Base-by-base conservation (phyloP, 2,888 invertebrate species). In the Torymus texanus region DNA sequence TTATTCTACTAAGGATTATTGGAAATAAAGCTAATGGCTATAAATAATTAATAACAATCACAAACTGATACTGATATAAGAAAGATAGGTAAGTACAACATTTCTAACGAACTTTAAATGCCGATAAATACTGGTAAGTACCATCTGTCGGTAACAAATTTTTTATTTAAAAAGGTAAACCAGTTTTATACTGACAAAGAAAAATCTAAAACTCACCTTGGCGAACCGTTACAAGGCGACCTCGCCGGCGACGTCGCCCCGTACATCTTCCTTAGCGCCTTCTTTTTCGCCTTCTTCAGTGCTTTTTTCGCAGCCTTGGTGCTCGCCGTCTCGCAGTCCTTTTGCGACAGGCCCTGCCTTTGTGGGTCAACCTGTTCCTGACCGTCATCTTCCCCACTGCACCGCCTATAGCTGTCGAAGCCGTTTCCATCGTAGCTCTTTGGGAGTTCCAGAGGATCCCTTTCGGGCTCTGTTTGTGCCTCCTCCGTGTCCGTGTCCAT, bases 261-360 rank as follows among this genome's bases (percentile, higher is more conserved):
- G 53, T 93, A 90, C 88, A 92, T 92, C 85, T 93, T 93, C 87
- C 94, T 93, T 83, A 94, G 93, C 0, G 95, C 95, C 88, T 95
- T 95, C 85, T 95, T 95, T 88, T 95, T 95, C 0, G 96, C 95
- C 88, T 94, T 95, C 87, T 95, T 96, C 84, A 96, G 89, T 1
- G 96, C 95, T 86, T 94, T 94, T 85, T 95, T 94, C 18, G 94
- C 95, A 21, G 94, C 95, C 88, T 94, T 94, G 14, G 92, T 91
- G 83, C 92, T 92, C 12, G 91, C 90, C 63, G 79, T 81, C 8
- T 81, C 81, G 51, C 75, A 76, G 50, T 91, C 91, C 81, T 90
- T 89, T 0, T 85, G 84, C 2, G 61, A 58, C 2, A 21, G 29
- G 24, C 85, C 85, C 61, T 87, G 87, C 21, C 85, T 88, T 72